These are phyloP conservation scores for Nemoura dubitans DNA, from an alignment of 2,888 invertebrate species.

Conservation along the genomic window DNA sequence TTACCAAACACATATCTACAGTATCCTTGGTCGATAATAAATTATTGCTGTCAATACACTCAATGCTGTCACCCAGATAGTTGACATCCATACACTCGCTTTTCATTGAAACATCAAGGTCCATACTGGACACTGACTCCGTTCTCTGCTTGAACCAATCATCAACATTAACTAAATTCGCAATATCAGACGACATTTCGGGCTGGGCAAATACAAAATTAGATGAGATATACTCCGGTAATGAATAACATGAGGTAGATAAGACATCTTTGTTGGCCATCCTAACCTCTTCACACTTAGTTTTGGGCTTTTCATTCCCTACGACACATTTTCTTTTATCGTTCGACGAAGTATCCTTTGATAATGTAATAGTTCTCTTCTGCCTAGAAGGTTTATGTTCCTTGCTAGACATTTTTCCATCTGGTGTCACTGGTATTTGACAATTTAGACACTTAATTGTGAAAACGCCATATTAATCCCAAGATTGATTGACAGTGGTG, in stretches of 20 bases:
- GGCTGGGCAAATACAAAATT: slow-evolving; percentile 38
- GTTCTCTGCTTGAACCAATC: slow-evolving; percentile 58
- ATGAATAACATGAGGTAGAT: slow-evolving; percentile 24
- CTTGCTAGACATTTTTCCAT: not conserved
- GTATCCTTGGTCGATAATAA: slow-evolving; percentile 48
- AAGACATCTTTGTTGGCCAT: slow-evolving; percentile 17
- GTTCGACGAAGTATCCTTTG: not conserved
- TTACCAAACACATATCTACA: slow-evolving; percentile 48
- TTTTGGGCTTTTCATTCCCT: not conserved
- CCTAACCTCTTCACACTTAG: slow-evolving; percentile 24
- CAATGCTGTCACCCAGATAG: slow-evolving; percentile 45
- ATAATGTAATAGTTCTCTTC: not conserved
- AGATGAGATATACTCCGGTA: slow-evolving; percentile 18
- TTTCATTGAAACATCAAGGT: slow-evolving; percentile 55
- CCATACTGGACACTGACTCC: slow-evolving; percentile 56
- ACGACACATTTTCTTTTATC: not conserved
- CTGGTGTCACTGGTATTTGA: not conserved
- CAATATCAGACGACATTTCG: slow-evolving; percentile 43
- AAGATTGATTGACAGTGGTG: not conserved
- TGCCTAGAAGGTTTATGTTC: not conserved
- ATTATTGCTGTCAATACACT: slow-evolving; percentile 41
- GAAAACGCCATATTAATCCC: not conserved
- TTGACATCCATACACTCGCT: slow-evolving; percentile 45
- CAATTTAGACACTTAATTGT: not conserved
- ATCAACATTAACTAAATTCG: slow-evolving; percentile 54